Evolutionary conservation across 2,797 vertebrate species (phyloP), one percentile per base, ranked within the genome.

Genomic region (Gallinago stenura): DNA sequence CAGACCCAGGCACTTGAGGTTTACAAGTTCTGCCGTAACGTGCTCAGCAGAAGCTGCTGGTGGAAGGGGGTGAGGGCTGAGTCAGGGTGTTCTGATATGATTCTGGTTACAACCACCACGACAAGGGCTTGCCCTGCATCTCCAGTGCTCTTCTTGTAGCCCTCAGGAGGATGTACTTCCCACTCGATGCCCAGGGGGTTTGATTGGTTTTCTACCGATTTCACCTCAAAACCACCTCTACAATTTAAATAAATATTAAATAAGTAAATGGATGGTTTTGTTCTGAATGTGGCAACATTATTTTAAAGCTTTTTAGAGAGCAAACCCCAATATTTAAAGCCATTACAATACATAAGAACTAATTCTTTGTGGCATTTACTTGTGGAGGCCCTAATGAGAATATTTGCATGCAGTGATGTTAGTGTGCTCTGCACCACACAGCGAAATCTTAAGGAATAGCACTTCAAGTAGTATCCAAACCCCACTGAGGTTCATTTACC

Each of bases 381-480:
- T 35, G 30, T 15, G 15, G 80, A 62, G 33, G 37, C 53, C 20
- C 33, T 35, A 20, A 9, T 2, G 16, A 48, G 37, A 58, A 8
- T 7, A 16, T 81, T 61, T 30, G 5, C 31, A 2, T 9, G 26
- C 81, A 17, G 4, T 25, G 31, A 48, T 48, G 4, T 19, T 41
- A 4, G 45, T 3, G 13, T 10, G 15, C 35, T 56, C 48, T 53
- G 65, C 57, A 61, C 39, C 73, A 37, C 14, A 2, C 33, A 24
- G 30, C 0, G 1, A 37, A 75, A 39, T 64, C 13, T 4, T 25
- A 24, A 41, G 72, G 41, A 81, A 3, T 0, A 31, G 53, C 20
- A 18, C 54, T 70, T 37, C 41, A 26, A 53, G 57, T 8, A 69
- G 22, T 18, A 9, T 6, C 1, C 35, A 33, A n/a, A 33, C 28